A percentile compares a stretch with the other conserved stretches of the same genome.
These are phyloP conservation scores for Aricia agestis DNA, from an alignment of 1,140 invertebrate genomes.

Conservation along the genomic window DNA sequence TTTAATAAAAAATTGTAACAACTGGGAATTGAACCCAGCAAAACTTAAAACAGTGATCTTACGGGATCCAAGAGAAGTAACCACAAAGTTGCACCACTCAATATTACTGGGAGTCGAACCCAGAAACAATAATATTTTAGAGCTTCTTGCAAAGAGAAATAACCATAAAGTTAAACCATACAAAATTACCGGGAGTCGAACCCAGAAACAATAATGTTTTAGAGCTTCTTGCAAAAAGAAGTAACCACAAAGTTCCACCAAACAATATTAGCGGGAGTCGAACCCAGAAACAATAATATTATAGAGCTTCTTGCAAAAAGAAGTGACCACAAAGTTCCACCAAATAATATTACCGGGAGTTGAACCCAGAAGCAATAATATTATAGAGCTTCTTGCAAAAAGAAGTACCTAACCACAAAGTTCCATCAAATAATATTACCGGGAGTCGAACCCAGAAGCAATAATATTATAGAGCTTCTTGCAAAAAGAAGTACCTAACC, in stretches of 20 bases:
- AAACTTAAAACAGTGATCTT: neutral
- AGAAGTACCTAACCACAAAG: too few species aligned
- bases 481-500: too few species aligned
- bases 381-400: neutral
- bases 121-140: neutral
- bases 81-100: too few species aligned
- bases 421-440: neutral
- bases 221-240: neutral
- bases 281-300: neutral
- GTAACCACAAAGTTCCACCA: too few species aligned
- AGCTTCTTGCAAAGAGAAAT: neutral
- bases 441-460: neutral
- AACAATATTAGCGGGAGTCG: neutral
- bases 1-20: neutral
- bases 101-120: conserved; percentile 1
- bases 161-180: too few species aligned
- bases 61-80: neutral
- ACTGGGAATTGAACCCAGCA: neutral
- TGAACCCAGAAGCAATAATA: neutral
- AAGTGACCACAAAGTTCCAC: too few species aligned
- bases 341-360: neutral
- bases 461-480: neutral
- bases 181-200: neutral
- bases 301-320: neutral
- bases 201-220: neutral